These are phyloP conservation scores for Sphaerophoria taeniata DNA, from an alignment of 2,888 invertebrate genomes.

Conservation along the genomic window DNA sequence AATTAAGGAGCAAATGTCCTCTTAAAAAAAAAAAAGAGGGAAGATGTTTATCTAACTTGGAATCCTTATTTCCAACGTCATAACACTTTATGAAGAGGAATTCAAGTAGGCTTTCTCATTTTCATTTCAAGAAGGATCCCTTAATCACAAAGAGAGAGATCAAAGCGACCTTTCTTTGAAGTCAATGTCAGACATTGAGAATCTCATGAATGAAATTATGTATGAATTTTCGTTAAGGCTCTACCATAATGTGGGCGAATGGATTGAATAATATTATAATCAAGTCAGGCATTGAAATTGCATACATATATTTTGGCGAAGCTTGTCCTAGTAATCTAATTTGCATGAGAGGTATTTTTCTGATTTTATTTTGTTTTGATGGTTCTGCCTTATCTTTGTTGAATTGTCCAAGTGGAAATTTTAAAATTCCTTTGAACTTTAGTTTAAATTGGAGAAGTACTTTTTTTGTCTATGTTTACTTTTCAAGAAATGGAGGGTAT, in stretches of 20 bases:
- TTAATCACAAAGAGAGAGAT: conserved; percentile 30
- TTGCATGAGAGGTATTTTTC: background rate
- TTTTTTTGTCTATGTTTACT: too few relatives aligned
- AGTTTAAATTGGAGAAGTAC: too few relatives aligned
- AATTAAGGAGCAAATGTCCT: too few relatives aligned
- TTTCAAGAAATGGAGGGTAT: too few relatives aligned
- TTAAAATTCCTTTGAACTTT: too few relatives aligned
- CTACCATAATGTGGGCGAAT: background rate
- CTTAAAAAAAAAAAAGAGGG: background rate
- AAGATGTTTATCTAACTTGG: conserved; percentile 40
- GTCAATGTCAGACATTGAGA: conserved; percentile 41
- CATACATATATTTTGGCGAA: background rate
- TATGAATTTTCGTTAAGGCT: background rate
- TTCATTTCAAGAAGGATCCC: conserved; percentile 28
- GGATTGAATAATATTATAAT: conserved; percentile 8
- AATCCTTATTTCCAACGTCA: conserved; percentile 19
- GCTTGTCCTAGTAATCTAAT: background rate
- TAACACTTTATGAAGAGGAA: conserved; percentile 20
- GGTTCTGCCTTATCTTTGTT: too few relatives aligned
- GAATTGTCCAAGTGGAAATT: too few relatives aligned
- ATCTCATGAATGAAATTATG: background rate
- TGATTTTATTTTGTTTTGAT: too few relatives aligned
- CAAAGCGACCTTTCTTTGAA: conserved; percentile 39
- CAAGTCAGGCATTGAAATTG: background rate
- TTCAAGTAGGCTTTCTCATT: conserved; percentile 19